phyloP scores from a whole-genome alignment of 2,797 vertebrate species.

The Siniperca obscura region DNA sequence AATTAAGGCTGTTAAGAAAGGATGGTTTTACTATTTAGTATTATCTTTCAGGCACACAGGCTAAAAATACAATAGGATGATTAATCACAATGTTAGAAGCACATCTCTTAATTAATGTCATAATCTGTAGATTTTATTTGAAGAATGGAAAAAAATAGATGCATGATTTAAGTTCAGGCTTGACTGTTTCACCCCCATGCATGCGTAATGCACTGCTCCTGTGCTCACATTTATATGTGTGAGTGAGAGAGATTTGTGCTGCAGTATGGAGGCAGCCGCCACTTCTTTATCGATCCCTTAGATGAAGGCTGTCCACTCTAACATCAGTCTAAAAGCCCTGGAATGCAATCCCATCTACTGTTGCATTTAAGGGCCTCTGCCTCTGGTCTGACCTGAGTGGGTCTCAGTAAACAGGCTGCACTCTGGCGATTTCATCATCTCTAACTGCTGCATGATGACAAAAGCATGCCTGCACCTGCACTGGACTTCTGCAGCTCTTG shows the following conservation, averaged over 20 bases:
- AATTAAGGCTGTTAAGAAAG: conserved; percentile 57
- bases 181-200: conserved; percentile 40
- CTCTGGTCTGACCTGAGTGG: conserved; percentile 61
- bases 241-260: conserved; percentile 61
- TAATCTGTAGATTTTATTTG: conserved; percentile 52
- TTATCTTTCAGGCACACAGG: conserved; percentile 67
- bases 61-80: conserved; percentile 49
- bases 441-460: conserved; percentile 57
- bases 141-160: conserved; percentile 42
- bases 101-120: conserved; percentile 57
- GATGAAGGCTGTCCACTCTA: conserved; percentile 71
- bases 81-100: conserved; percentile 57
- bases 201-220: conserved; percentile 45
- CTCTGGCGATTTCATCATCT: conserved; percentile 62
- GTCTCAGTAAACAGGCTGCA: conserved; percentile 67
- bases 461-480: conserved; percentile 62
- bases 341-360: conserved; percentile 79
- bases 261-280: conserved; percentile 70
- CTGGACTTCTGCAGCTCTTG: conserved; percentile 64
- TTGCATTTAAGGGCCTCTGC: conserved; percentile 71
- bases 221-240: conserved; percentile 56
- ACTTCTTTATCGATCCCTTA: conserved; percentile 76
- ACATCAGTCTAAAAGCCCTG: conserved; percentile 82
- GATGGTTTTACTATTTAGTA: conserved; percentile 42
- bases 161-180: conserved; percentile 18